phyloP scores from a whole-genome alignment of 2,888 invertebrate genomes.

The Sesia bembeciformis region DNA sequence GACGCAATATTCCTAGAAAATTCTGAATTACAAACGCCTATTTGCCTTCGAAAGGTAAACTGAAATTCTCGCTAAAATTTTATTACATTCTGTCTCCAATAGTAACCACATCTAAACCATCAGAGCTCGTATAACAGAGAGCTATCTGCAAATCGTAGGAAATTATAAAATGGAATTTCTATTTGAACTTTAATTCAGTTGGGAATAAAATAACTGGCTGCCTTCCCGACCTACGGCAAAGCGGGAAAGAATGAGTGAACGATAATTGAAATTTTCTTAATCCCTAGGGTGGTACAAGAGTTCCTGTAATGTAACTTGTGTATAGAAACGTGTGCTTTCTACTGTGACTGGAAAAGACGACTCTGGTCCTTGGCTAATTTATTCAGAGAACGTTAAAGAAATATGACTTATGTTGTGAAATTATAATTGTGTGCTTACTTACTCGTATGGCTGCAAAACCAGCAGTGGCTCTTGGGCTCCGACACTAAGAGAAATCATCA shows the following conservation, averaged over 20 bases:
- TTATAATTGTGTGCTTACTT: too few relatives aligned
- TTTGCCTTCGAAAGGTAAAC: too few relatives aligned
- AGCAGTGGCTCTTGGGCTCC: too few relatives aligned
- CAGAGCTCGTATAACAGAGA: neutral
- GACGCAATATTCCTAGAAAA: too few relatives aligned
- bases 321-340: too few relatives aligned
- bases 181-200: conserved; percentile 43
- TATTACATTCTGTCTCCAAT: neutral
- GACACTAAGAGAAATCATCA: too few relatives aligned
- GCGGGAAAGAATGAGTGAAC: neutral
- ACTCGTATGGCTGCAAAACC: too few relatives aligned
- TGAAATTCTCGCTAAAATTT: neutral
- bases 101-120: neutral
- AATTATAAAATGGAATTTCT: conserved; percentile 49
- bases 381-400: too few relatives aligned
- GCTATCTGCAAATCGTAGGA: conserved; percentile 31
- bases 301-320: neutral
- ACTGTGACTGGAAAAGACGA: too few relatives aligned
- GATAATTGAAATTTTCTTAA: neutral
- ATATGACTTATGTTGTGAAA: too few relatives aligned
- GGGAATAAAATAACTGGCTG: conserved; percentile 34
- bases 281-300: neutral
- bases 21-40: too few relatives aligned
- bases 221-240: conserved; percentile 21
- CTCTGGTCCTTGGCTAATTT: too few relatives aligned